Evolutionary conservation across 2,888 invertebrate species (phyloP).

Genomic region (Campoplex nolae): DNA sequence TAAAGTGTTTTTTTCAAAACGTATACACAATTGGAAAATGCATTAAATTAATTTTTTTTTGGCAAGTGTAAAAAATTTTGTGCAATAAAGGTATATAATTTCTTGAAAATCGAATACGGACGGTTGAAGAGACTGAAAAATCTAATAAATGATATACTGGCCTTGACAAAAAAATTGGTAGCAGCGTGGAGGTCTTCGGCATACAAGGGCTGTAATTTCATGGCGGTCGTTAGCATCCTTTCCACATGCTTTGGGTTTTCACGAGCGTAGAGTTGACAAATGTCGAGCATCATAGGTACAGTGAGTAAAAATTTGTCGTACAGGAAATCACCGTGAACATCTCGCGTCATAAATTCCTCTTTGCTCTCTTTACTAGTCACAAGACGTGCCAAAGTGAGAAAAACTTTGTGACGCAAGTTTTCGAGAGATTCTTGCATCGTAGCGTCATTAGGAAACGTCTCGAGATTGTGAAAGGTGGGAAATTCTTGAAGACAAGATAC

Average conservation of each 20-base stretch:
- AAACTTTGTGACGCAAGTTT: constrained; percentile 86
- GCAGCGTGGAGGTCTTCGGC: constrained; percentile 87
- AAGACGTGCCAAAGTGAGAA: constrained; percentile 91
- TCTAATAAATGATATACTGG: constrained; percentile 64
- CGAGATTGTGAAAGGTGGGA: constrained; percentile 88
- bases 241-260: constrained; percentile 88
- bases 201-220: constrained; percentile 89
- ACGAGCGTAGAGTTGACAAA: constrained; percentile 90
- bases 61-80: too few relatives aligned
- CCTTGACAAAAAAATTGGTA: constrained; percentile 86
- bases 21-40: too few relatives aligned
- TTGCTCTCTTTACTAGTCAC: constrained; percentile 90
- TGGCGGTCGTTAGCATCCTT: constrained; percentile 88
- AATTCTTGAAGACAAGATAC: constrained; percentile 91
- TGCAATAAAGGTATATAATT: too few relatives aligned
- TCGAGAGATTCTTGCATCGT: constrained; percentile 87
- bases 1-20: neutral
- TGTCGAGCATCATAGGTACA: constrained; percentile 92
- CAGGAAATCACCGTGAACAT: constrained; percentile 89
- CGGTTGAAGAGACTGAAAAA: neutral
- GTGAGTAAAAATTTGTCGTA: constrained; percentile 93
- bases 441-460: constrained; percentile 83
- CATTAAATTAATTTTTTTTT: too few relatives aligned
- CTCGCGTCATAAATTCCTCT: constrained; percentile 87
- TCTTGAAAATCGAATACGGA: too few relatives aligned